A percentile compares a stretch with the other conserved stretches of the same genome.
These are phyloP conservation scores for Mycetomoellerius zeteki DNA, from an alignment of 1,140 invertebrate species.

Conservation along the genomic window DNA sequence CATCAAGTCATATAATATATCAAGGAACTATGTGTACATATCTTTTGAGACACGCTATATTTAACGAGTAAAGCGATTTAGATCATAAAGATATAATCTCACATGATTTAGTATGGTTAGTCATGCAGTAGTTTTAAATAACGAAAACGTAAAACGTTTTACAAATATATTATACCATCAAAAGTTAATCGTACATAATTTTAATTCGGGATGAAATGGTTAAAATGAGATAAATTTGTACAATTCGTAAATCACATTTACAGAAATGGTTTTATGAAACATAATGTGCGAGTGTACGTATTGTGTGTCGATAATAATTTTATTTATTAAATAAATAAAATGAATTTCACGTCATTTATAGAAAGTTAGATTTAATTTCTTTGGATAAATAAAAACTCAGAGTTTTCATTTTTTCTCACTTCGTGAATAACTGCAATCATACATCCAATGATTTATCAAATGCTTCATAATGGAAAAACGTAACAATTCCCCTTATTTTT, in stretches of 20 bases:
- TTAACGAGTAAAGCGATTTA: slow-evolving; percentile 61
- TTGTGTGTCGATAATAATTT: not conserved
- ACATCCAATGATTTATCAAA: not conserved
- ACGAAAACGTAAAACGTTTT: slow-evolving; percentile 21
- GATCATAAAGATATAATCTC: slow-evolving; percentile 54
- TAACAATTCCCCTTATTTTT: not conserved
- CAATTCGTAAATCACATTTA: not conserved
- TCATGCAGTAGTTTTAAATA: slow-evolving; percentile 43
- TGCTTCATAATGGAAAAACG: not conserved
- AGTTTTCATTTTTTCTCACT: slow-evolving; percentile 17
- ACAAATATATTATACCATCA: not conserved
- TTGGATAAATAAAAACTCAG: not conserved
- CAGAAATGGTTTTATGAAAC: slow-evolving; percentile 7
- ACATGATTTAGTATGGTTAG: slow-evolving; percentile 38
- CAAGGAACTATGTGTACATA: slow-evolving; percentile 36
- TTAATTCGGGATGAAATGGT: not conserved
- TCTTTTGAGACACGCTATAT: slow-evolving; percentile 59
- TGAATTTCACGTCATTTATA: not conserved
- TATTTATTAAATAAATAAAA: slow-evolving; percentile 9
- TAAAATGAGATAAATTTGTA: slow-evolving; percentile 14
- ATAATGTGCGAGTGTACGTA: not conserved
- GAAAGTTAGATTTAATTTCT: not conserved
- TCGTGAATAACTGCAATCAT: not conserved
- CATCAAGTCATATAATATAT: slow-evolving; percentile 34
- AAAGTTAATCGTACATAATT: slow-evolving; percentile 9